phyloP scores from a whole-genome alignment of 2,797 vertebrate genomes.

The Urocyon cinereoargenteus region DNA sequence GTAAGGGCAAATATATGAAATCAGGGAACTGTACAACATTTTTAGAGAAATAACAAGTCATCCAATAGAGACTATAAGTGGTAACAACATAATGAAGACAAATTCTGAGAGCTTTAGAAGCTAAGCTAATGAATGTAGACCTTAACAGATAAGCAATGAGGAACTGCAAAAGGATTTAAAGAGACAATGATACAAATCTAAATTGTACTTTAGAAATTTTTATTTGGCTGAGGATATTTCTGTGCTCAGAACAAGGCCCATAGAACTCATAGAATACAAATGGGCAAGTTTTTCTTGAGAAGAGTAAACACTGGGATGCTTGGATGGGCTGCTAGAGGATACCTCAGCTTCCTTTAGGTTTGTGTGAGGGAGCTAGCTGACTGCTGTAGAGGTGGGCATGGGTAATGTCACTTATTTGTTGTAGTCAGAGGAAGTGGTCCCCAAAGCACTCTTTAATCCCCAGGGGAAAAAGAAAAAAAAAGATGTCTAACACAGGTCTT shows the following conservation, averaged over 20 bases:
- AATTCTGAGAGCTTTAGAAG: slow-evolving; percentile 4
- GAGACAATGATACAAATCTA: neutral
- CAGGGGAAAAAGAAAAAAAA: neutral
- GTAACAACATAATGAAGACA: neutral
- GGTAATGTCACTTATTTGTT: neutral
- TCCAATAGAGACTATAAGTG: neutral
- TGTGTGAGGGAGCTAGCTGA: neutral
- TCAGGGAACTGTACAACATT: neutral
- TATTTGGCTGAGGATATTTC: neutral
- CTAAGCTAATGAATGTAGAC: neutral
- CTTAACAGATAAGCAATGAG: neutral
- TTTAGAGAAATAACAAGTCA: slow-evolving; percentile 40
- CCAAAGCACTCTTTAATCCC: neutral
- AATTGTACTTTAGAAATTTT: neutral
- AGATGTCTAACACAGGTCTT: neutral
- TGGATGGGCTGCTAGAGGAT: neutral
- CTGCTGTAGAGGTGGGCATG: neutral
- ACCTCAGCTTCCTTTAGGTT: neutral
- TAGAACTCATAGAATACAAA: neutral
- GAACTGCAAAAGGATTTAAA: neutral
- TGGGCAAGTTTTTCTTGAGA: neutral
- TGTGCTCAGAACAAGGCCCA: neutral
- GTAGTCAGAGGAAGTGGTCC: neutral
- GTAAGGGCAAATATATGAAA: neutral
- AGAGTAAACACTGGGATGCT: neutral